Conservation (phyloP, 1,140 invertebrate species). For the Tetramorium simillimum region DNA sequence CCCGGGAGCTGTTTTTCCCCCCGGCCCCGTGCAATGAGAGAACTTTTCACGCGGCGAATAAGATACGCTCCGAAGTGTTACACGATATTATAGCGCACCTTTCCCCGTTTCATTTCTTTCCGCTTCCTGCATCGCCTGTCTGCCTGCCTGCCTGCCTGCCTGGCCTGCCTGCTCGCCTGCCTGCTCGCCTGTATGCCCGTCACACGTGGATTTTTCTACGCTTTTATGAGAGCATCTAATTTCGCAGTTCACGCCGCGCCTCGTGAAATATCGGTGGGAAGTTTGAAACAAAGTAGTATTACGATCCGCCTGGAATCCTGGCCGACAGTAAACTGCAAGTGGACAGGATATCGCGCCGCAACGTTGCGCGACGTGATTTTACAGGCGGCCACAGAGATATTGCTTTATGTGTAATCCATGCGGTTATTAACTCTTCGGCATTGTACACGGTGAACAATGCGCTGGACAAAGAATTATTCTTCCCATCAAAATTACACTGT, state of each 20-base stretch:
- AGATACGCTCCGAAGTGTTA: slow-evolving; percentile 54
- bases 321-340: slow-evolving; percentile 46
- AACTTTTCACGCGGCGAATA: slow-evolving; percentile 64
- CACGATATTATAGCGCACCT: slow-evolving; percentile 66
- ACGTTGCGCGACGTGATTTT: slow-evolving; percentile 29
- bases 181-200: background rate
- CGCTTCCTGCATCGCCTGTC: background rate
- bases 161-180: background rate
- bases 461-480: slow-evolving; percentile 34
- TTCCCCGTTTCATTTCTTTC: slow-evolving; percentile 56
- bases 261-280: slow-evolving; percentile 37
- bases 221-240: slow-evolving; percentile 53
- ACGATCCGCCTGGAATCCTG: slow-evolving; percentile 35
- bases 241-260: slow-evolving; percentile 31
- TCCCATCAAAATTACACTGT: slow-evolving; percentile 12
- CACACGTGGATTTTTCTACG: slow-evolving; percentile 48
- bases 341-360: slow-evolving; percentile 34
- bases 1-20: slow-evolving; percentile 54
- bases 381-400: slow-evolving; percentile 23
- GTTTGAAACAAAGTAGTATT: slow-evolving; percentile 52
- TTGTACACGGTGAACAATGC: slow-evolving; percentile 45
- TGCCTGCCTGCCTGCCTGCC: background rate
- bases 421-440: slow-evolving; percentile 52
- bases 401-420: slow-evolving; percentile 33
- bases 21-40: slow-evolving; percentile 59